phyloP scores from a whole-genome alignment of 37 sponge, comb jelly and placozoan genomes.

The Crambe crambe region DNA sequence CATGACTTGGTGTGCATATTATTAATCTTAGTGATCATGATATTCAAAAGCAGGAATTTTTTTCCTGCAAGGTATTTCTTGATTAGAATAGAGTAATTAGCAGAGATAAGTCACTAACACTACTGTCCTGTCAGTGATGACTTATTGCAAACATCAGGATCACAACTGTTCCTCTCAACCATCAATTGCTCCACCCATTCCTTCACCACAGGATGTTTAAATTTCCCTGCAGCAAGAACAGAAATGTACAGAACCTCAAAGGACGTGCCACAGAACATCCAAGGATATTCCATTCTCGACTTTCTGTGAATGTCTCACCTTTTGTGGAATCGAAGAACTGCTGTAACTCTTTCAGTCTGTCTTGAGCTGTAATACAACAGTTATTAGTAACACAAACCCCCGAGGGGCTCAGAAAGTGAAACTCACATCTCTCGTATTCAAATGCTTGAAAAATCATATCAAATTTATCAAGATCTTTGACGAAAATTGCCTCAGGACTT shows the following conservation, averaged over 20 bases:
- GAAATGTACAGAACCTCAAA: neutral
- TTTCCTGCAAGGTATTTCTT: too few relatives aligned
- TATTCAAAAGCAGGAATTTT: too few relatives aligned
- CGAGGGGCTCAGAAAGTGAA: too few relatives aligned
- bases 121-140: too few relatives aligned
- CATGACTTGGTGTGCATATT: too few relatives aligned
- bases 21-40: too few relatives aligned
- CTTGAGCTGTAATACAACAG: constrained; percentile 39
- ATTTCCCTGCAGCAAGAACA: constrained; percentile 31
- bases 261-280: too few relatives aligned
- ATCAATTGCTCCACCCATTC: constrained; percentile 52
- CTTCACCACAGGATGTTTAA: constrained; percentile 49
- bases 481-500: constrained; percentile 79
- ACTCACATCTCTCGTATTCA: constrained; percentile 87
- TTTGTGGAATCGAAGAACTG: constrained; percentile 82
- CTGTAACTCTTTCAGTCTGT: constrained; percentile 47
- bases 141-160: too few relatives aligned
- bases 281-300: neutral
- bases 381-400: neutral
- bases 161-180: too few relatives aligned
- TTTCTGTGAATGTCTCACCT: constrained; percentile 33
- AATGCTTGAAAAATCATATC: constrained; percentile 97
- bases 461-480: constrained; percentile 92
- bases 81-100: too few relatives aligned
- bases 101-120: too few relatives aligned